Evolutionary conservation across 2,797 vertebrate species (phyloP).

Genomic region (Cirrhinus mrigala): DNA sequence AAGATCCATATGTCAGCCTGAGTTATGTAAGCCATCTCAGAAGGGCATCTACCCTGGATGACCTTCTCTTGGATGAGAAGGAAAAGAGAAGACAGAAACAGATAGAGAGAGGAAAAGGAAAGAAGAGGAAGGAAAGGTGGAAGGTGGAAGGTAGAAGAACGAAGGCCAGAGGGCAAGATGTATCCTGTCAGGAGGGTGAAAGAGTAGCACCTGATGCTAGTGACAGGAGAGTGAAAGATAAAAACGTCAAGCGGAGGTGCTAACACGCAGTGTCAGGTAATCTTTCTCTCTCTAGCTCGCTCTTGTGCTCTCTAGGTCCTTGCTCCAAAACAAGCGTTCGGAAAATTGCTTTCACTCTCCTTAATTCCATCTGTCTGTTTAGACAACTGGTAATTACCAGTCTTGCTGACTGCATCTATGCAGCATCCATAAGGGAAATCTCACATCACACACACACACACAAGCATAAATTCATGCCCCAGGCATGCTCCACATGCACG

Average conservation of each 20-base stretch:
- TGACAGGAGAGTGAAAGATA: constrained; percentile 61
- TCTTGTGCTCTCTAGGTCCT: neutral
- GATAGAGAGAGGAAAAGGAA: constrained; percentile 40
- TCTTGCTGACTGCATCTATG: constrained; percentile 73
- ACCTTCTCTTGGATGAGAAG: constrained; percentile 40
- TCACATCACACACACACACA: constrained; percentile 49
- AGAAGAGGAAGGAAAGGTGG: constrained; percentile 34
- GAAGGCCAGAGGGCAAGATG: constrained; percentile 47
- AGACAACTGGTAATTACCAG: constrained; percentile 82
- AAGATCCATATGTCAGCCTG: constrained; percentile 55
- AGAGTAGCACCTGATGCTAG: constrained; percentile 51
- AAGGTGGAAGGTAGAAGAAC: constrained; percentile 54
- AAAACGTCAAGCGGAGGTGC: constrained; percentile 64
- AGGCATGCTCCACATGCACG: constrained; percentile 35
- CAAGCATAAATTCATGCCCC: neutral
- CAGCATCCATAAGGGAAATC: constrained; percentile 72
- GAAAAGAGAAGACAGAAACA: constrained; percentile 30
- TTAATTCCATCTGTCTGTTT: constrained; percentile 83
- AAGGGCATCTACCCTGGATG: constrained; percentile 51
- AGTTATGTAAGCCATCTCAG: constrained; percentile 55
- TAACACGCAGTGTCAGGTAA: constrained; percentile 78
- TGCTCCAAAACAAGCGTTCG: constrained; percentile 66
- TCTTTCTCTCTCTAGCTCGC: constrained; percentile 37
- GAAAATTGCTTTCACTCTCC: constrained; percentile 79
- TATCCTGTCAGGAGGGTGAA: constrained; percentile 57